Percentiles rank a stretch among this genome's conserved stretches.
Evolutionary conservation across 2,888 invertebrate species (phyloP).

Genomic region (Andrena dorsata): DNA sequence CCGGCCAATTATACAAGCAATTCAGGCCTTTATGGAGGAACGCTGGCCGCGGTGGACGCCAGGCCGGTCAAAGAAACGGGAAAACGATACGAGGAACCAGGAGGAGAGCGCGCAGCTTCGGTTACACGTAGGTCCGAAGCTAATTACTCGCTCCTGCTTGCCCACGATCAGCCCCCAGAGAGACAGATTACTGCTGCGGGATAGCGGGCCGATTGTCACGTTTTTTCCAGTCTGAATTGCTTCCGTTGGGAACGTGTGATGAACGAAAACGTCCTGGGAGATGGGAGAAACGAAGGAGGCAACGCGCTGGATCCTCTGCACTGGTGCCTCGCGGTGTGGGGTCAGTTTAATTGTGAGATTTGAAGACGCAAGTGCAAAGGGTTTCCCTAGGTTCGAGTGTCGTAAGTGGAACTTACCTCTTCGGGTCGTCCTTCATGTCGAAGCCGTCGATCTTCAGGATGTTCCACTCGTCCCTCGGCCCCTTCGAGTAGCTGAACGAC

Average conservation of each 20-base stretch:
- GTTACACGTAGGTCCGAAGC: constrained; percentile 14
- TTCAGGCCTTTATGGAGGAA: constrained; percentile 72
- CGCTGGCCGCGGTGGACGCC: constrained; percentile 35
- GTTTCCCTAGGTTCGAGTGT: not conserved
- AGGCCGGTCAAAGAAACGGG: constrained; percentile 41
- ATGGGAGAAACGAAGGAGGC: not conserved
- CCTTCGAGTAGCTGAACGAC: constrained; percentile 94
- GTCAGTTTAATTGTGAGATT: too few species aligned
- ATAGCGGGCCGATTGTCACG: constrained; percentile 10
- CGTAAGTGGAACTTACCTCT: constrained; percentile 87
- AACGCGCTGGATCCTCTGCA: not conserved
- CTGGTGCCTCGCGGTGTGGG: not conserved
- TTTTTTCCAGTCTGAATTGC: not conserved
- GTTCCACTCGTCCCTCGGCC: constrained; percentile 92
- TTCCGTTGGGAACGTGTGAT: not conserved
- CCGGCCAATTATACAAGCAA: constrained; percentile 77
- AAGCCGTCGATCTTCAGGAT: constrained; percentile 94
- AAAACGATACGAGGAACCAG: constrained; percentile 37
- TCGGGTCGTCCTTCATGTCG: constrained; percentile 92
- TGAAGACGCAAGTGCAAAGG: not conserved
- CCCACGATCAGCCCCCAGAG: not conserved
- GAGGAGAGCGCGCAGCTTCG: not conserved
- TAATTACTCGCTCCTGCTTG: constrained; percentile 41
- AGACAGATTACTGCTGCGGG: not conserved
- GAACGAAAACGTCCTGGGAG: not conserved